Conservation (phyloP, 2,113 vertebrate species). For the Grus americana region DNA sequence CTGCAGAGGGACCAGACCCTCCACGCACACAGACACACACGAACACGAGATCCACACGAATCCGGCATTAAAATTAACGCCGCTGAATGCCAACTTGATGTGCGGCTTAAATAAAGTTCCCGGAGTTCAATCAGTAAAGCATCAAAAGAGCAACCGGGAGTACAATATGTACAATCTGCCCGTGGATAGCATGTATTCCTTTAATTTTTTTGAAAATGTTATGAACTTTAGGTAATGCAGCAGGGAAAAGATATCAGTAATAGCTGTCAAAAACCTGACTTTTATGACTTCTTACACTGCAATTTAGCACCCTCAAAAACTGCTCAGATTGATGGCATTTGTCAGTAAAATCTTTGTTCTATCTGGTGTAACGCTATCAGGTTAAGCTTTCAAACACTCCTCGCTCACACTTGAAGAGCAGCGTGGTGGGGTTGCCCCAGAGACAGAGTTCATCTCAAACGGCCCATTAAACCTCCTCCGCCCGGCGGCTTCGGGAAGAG, state of each 20-base stretch:
- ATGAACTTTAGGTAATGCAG: conserved; percentile 13
- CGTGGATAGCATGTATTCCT: background rate
- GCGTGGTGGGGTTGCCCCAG: background rate
- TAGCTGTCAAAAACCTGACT: background rate
- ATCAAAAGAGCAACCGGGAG: background rate
- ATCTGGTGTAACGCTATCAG: background rate
- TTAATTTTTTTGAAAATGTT: conserved; percentile 20
- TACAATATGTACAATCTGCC: background rate
- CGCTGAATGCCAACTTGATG: background rate
- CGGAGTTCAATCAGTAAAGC: background rate
- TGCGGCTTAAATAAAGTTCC: background rate
- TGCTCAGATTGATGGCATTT: background rate
- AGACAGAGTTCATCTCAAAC: background rate
- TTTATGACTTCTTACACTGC: background rate
- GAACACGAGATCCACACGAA: background rate
- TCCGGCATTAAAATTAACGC: background rate
- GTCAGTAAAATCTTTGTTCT: background rate
- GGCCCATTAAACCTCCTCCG: background rate
- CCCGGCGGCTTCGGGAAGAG: background rate
- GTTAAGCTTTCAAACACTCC: background rate
- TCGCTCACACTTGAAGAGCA: accelerated
- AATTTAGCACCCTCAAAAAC: background rate
- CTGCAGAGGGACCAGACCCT: background rate
- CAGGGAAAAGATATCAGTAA: background rate
- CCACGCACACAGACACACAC: accelerated